These are phyloP conservation scores for Pangasius larnaudii DNA, from an alignment of 2,797 vertebrate genomes.

Conservation along the genomic window DNA sequence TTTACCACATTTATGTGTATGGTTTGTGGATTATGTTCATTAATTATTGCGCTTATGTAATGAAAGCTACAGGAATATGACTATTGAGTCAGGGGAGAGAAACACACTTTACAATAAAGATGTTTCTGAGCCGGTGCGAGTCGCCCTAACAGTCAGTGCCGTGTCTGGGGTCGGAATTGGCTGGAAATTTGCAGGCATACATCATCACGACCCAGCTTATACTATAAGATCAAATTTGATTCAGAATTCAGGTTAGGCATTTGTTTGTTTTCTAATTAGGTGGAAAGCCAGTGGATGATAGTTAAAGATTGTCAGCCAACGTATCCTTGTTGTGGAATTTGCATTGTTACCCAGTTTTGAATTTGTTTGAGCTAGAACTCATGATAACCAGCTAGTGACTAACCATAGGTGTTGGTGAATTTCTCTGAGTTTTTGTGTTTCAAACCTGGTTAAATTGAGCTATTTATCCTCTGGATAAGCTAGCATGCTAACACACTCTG, in stretches of 20 bases:
- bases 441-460: background rate
- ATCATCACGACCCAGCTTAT: background rate
- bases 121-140: background rate
- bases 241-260: background rate
- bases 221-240: background rate
- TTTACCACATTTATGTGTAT: conserved; percentile 16
- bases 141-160: background rate
- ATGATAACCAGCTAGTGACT: background rate
- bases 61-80: background rate
- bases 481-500: background rate
- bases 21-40: conserved; percentile 6
- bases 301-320: background rate
- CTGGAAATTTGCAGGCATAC: background rate
- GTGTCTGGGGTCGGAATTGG: background rate
- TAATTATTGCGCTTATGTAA: background rate
- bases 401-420: background rate
- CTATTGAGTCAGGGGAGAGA: background rate
- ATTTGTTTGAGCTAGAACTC: background rate
- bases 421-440: background rate
- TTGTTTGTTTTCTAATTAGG: background rate
- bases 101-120: background rate
- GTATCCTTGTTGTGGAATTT: background rate
- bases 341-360: background rate
- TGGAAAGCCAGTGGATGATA: no score
- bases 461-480: background rate